Evolutionary conservation across 2,888 invertebrate genomes (phyloP), one percentile per base, ranked within the genome.

Genomic region (Drosophila lutescens): DNA sequence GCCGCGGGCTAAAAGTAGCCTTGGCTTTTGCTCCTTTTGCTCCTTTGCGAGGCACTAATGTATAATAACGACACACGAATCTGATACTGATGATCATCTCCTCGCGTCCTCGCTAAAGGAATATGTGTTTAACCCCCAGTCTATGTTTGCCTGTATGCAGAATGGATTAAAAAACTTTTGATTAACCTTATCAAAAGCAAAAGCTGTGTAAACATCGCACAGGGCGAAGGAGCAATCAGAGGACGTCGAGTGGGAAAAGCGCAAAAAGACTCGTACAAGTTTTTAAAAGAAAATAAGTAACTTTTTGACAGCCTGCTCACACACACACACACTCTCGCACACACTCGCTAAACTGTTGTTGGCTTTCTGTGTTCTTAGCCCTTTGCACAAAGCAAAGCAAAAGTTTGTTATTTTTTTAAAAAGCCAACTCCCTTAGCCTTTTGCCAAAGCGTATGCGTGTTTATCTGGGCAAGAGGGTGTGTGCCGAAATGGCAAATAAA

Each of bases 81-180:
- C 65, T 47, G 71, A 74, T 76, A 77, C 76, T 74, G 78, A 76
- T 83, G 79, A 80, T 80, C 78, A 79, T 80, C 76, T 68, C 70
- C 20, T 34, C 15, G 15, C 55, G 32, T 41, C 23, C 23, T 23
- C 23, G 23, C 2, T 23, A 23, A 23, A 23, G 23, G 4, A 23
- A n/a, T 26, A n/a, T 41, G 66, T 46, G 57, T 71, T 0, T 8
- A 0, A 4, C 12, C 34, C 12, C 10, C 32, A 71, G 75, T 76
- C 76, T 82, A 74, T 82, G 80, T 78, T 72, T 82, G 79, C 74
- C 60, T 85, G 84, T 84, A 80, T 86, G 80, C 86, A 79, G 86
- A 88, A 89, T 89, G 89, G 88, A 89, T 89, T 89, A 90, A 89
- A 89, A 90, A 79, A 84, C 88, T 89, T 89, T 89, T 89, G 90